Evolutionary conservation across 2,797 vertebrate genomes (phyloP), one percentile per base, ranked within the genome.

Genomic region (Apogon hyalosoma): DNA sequence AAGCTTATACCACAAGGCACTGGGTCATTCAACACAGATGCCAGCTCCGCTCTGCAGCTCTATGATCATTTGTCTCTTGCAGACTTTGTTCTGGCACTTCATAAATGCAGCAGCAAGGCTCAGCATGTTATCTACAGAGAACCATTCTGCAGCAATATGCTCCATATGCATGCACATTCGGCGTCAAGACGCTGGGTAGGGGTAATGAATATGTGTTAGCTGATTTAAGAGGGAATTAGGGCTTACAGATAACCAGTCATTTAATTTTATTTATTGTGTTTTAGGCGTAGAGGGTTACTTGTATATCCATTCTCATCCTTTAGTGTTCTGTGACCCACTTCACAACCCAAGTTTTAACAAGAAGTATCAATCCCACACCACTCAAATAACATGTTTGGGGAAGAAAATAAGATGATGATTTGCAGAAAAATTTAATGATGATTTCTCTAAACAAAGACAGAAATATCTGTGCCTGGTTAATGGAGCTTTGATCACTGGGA

Each of bases 91-190:
- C 42, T 63, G 63, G 18, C 16, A 24, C 42, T 43, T 50, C 12
- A 62, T 51, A 7, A 42, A 69, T 58, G 39, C 65, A 50, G 50
- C 54, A 57, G 47, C 47, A 40, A 59, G 40, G 6, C 28, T 19
- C 53, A 45, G 63, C 49, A 13, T 15, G 18, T 16, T 51, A 55
- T 55, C 63, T 68, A 18, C 53, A 63, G 52, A 53, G 33, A 36
- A 49, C 49, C 59, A 58, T 24, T 48, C 48, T 48, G 55, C 49
- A 53, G 53, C 60, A 57, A 56, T 50, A 51, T 43, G 52, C 24
- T 40, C 16, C 15, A 43, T 8, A 28, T 11, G 3, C 33, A 9
- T 21, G 47, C n/a, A 2, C n/a, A 14, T 5, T n/a, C n/a, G n/a
- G n/a, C n/a, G n/a, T n/a, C n/a, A n/a, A 6, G 3, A 11, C 36